Evolutionary conservation across 2,113 vertebrate genomes (phyloP).

Genomic region (Heterotis niloticus): DNA sequence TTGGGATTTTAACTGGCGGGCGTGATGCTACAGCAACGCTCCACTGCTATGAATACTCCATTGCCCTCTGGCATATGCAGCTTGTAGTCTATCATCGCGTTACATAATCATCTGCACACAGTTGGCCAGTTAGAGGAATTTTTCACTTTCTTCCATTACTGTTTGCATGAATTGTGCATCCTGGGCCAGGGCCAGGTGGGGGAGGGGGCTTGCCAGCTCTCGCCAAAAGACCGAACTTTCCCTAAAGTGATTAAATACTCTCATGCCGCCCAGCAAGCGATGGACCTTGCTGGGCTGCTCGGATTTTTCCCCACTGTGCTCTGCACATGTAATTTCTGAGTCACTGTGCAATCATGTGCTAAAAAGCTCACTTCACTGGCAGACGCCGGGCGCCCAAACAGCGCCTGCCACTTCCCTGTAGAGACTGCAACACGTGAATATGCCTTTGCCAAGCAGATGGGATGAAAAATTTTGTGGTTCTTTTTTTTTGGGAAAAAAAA

Average conservation of each 20-base stretch:
- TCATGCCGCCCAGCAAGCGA: background rate
- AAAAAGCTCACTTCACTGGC: background rate
- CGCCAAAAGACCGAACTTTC: background rate
- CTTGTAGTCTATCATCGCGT: constrained; percentile 6
- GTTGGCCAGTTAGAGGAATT: background rate
- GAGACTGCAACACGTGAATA: background rate
- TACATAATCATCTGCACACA: background rate
- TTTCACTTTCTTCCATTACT: background rate
- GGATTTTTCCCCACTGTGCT: background rate
- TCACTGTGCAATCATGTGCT: constrained; percentile 14
- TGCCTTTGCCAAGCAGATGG: background rate
- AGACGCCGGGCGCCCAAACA: background rate
- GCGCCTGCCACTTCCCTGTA: background rate
- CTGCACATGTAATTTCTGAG: background rate
- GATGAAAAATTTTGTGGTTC: background rate
- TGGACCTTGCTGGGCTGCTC: background rate
- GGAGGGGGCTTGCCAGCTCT: background rate
- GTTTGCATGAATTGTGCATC: constrained; percentile 6
- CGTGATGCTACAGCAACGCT: background rate
- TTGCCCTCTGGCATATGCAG: background rate
- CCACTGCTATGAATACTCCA: background rate
- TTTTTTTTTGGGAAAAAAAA: background rate
- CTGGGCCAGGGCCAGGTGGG: background rate
- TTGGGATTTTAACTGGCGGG: background rate
- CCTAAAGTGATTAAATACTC: constrained; percentile 21